Conservation (phyloP, 2,797 vertebrate species). For the Columba guinea region DNA sequence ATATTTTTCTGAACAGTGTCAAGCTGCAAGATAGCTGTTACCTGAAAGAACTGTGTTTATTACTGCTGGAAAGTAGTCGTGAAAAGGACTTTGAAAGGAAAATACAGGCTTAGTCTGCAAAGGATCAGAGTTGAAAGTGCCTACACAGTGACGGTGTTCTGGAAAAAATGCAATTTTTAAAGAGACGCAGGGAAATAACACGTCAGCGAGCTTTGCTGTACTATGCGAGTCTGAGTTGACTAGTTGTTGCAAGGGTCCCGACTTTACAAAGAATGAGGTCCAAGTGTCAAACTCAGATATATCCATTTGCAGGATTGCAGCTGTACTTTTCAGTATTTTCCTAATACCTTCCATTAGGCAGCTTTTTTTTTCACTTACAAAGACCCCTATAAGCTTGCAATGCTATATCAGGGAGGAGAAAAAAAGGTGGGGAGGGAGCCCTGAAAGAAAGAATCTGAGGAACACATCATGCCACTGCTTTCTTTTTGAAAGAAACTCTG, state of each 20-base stretch:
- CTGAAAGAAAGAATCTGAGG: background rate
- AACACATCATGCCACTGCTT: background rate
- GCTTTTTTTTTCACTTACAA: background rate
- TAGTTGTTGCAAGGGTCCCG: background rate
- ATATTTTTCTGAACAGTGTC: background rate
- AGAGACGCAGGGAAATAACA: background rate
- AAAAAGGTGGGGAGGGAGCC: no score
- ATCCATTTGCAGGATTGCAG: background rate
- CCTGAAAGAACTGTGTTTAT: conserved; percentile 31
- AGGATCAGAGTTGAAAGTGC: background rate
- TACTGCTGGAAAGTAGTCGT: background rate
- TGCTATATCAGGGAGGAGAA: accelerated
- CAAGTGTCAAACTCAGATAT: background rate
- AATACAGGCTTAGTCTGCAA: background rate
- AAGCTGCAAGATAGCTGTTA: conserved; percentile 18
- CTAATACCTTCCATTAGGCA: no score
- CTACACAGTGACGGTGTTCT: background rate
- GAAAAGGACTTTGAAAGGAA: conserved; percentile 4
- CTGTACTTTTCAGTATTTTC: background rate
- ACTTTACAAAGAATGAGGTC: background rate
- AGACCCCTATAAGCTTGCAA: background rate
- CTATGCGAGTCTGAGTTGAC: background rate
- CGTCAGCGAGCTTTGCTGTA: background rate
- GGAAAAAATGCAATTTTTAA: background rate
- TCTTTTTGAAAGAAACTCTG: background rate